Evolutionary conservation across 1,140 invertebrate genomes (phyloP), one percentile per base, ranked within the genome.

Genomic region (Cepaea nemoralis): DNA sequence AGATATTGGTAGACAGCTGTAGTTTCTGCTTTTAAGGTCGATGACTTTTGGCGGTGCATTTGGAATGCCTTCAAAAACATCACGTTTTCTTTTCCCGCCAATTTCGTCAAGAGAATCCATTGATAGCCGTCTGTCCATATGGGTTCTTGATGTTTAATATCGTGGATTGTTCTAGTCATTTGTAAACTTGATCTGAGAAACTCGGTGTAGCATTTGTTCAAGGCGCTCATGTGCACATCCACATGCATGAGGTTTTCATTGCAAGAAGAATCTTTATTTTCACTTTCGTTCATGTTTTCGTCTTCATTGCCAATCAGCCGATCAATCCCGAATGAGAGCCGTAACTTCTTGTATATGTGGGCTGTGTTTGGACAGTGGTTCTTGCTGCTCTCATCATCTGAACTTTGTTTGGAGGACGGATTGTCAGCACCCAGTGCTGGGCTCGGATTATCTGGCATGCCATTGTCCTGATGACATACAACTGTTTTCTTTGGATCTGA

Each of bases 61-160:
- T 1, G 78, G 78, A 33, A 80, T 80, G 5, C 78, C 78, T 42
- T 80, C 78, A 55, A 80, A 80, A 3, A 80, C 78, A 33, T 80
- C 78, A 24, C 78, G 67, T 40, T 80, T 80, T 39, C 78, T 6
- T 35, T 80, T 80, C 27, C 73, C 78, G 1, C 77, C 77, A 6
- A 10, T 67, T 24, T 50, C 12, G 33, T 10, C 22, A 10, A 33
- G 0, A 31, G 22, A 24, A 12, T 45, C 39, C 12, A 5, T 10
- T 31, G 27, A 31, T 31, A 27, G 2, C 22, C 27, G 8, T 8
- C 27, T 22, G 27, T 63, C 59, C 33, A 5, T 6, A 16, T 63
- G 59, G 27, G n/a, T 31, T 31, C 27, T 31, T n/a, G 16, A 31
- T 6, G 8, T 19, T 63, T 63, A 10, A 5, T 5, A 24, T 24